Percentiles rank a stretch among this genome's conserved stretches.
Conservation (phyloP, 2,888 invertebrate genomes). For the Hirtodrosophila alboralis region DNA sequence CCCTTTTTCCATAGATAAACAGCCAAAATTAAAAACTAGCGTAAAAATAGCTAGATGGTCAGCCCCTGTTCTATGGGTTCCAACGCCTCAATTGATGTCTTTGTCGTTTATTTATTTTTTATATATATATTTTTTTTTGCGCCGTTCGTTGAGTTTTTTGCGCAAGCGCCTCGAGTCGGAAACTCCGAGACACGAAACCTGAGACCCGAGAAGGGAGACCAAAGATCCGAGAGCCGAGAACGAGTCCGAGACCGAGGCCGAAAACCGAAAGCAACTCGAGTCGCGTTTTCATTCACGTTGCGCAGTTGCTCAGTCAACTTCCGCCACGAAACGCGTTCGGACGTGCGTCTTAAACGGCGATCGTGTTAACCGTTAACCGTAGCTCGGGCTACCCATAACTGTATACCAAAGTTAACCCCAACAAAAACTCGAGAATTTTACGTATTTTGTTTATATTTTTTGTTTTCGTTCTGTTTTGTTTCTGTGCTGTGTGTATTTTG, state of each 20-base stretch:
- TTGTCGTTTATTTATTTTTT: too few relatives aligned
- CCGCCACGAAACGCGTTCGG: slow-evolving; percentile 82
- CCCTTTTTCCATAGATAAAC: too few relatives aligned
- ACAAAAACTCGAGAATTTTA: slow-evolving; percentile 26
- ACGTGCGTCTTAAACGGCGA: slow-evolving; percentile 63
- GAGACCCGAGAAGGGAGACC: slow-evolving; percentile 1
- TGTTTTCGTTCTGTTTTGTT: slow-evolving; percentile 26
- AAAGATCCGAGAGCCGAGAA: slow-evolving; percentile 22
- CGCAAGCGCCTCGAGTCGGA: slow-evolving; percentile 51
- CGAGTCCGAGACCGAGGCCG: slow-evolving; percentile 23
- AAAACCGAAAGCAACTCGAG: slow-evolving; percentile 29
- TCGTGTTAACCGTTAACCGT: slow-evolving; percentile 11
- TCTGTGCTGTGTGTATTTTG: slow-evolving; percentile 31
- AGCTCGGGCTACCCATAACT: not conserved
- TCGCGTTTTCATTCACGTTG: slow-evolving; percentile 45
- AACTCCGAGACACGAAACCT: slow-evolving; percentile 3
- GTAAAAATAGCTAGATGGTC: not conserved
- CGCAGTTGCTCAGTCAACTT: slow-evolving; percentile 83
- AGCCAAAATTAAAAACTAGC: too few relatives aligned
- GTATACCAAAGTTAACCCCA: slow-evolving; percentile 10
- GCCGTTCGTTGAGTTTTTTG: slow-evolving; percentile 47
- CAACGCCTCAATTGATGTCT: slow-evolving; percentile 22
- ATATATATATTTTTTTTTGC: too few relatives aligned
- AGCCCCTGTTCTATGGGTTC: slow-evolving; percentile 16
- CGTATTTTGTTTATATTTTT: slow-evolving; percentile 47